Evolutionary conservation across 2,888 invertebrate genomes (phyloP), one percentile per base, ranked within the genome.

Genomic region (Meloe dianella): DNA sequence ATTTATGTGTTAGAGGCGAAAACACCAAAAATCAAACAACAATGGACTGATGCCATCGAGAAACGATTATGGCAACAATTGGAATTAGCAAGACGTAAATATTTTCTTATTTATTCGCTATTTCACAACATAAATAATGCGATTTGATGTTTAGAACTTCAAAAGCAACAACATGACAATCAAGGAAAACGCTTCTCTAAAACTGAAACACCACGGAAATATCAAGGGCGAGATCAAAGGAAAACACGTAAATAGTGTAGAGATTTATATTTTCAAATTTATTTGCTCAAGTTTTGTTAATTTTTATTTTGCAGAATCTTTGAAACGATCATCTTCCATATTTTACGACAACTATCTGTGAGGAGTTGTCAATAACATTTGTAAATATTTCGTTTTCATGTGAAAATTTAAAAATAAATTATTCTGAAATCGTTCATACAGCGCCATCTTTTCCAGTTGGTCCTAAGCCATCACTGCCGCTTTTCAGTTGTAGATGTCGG

Each of bases 11-110:
- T 81, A 56, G 81, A 81, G 71, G 79, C 80, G 0, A 80, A 78
- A 71, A 73, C 71, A 12, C 66, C 65, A 17, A 80, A 79, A 73
- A 71, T 77, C 24, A 81, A 79, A 69, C 73, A 75, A 32, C 63
- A 73, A 10, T 83, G 82, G 82, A 78, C 77, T 17, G 66, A 76
- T 14, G 67, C 74, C 29, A 79, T 83, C 30, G 78, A 80, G 61
- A 73, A 76, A 20, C 76, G 75, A 59, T 69, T 83, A 30, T 82
- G 82, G 82, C 68, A 76, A 54, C 82, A 83, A 71, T 71, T 83
- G 29, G 60, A 76, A 47, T 74, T 75, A 70, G 76, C 72, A 12
- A 82, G 80, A 80, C 79, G 82, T 82, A 71, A 30, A 17, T 57
- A 35, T 9, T 30, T 14, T 3, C 0, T 41, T 41, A 17, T 41